These are phyloP conservation scores for Ovis aries DNA, from an alignment of 2,113 vertebrate genomes.

Conservation along the genomic window DNA sequence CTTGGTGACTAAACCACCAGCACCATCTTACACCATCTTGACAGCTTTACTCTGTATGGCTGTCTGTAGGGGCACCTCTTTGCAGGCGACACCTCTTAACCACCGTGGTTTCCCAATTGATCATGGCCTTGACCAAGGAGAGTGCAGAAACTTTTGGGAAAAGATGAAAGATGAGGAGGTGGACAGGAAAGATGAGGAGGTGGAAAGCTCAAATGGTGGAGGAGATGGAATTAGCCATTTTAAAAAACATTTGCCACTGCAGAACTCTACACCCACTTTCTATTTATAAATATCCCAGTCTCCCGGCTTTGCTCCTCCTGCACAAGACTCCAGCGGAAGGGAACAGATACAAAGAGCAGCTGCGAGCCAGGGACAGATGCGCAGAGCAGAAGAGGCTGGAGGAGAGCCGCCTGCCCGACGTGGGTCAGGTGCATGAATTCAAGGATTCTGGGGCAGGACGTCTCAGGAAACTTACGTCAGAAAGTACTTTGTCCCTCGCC, in stretches of 20 bases:
- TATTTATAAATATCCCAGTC: slow-evolving; percentile 50
- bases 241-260: slow-evolving; percentile 10
- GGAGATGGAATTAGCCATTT: neutral
- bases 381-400: neutral
- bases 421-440: too few relatives aligned
- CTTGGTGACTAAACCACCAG: neutral
- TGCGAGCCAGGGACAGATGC: neutral
- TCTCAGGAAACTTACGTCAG: neutral
- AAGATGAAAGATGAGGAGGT: slow-evolving; percentile 36
- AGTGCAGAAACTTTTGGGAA: neutral
- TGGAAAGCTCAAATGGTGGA: slow-evolving; percentile 22
- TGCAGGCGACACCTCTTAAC: neutral
- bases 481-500: neutral
- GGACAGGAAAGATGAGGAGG: slow-evolving; percentile 44
- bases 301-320: slow-evolving; percentile 16
- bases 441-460: neutral
- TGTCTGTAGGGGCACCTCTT: neutral
- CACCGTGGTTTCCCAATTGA: neutral
- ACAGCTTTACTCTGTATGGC: neutral
- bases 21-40: neutral
- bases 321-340: neutral
- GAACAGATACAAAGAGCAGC: neutral
- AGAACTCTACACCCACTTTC: slow-evolving; percentile 61
- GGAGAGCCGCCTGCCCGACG: neutral
- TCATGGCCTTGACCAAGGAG: neutral